Evolutionary conservation across 1,140 invertebrate species (phyloP), one percentile per base, ranked within the genome.

Genomic region (Aradophagus sp.): DNA sequence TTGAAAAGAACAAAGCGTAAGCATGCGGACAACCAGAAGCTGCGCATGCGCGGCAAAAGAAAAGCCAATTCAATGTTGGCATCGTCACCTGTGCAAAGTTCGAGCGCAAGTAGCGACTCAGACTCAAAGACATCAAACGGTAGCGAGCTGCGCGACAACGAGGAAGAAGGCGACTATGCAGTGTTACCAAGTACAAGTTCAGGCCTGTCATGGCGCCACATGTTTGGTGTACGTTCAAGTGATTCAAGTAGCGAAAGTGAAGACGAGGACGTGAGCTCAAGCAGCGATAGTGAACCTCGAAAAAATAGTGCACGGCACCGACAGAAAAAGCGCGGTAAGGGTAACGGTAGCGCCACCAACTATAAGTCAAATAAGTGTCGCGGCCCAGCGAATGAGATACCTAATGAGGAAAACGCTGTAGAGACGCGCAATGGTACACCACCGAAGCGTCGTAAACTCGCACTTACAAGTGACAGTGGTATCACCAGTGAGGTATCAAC

Each of bases 141-240:
- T n/a, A n/a, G n/a, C n/a, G n/a, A n/a, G n/a, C 12, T 39, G n/a
- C 39, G 47, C 5, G 50, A 69, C 15, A 69, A 48, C 26, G 56
- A 61, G 6, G 50, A 55, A 0, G 66, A 69, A 5, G 83, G n/a
- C n/a, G n/a, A n/a, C n/a, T n/a, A 85, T 19, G 67, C 76, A 7
- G 77, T 78, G n/a, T 82, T 84, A 19, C 84, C 84, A 2, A 86
- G 84, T 39, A 86, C 84, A 14, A 86, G 84, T 47, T 78, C 79
- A 4, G 83, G 83, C 0, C 27, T 85, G 5, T 83, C 82, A 23
- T 70, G 77, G 19, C 74, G 75, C 62, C 75, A 79, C 1, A 62
- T 78, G 19, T 83, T 76, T 8, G 52, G 68, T 1, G 52, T 67
- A 11, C n/a, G n/a, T n/a, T 73, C 77, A 0, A 77, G 65, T n/a